Evolutionary conservation across 2,888 invertebrate genomes (phyloP).

Genomic region (Cheilosia urbana): DNA sequence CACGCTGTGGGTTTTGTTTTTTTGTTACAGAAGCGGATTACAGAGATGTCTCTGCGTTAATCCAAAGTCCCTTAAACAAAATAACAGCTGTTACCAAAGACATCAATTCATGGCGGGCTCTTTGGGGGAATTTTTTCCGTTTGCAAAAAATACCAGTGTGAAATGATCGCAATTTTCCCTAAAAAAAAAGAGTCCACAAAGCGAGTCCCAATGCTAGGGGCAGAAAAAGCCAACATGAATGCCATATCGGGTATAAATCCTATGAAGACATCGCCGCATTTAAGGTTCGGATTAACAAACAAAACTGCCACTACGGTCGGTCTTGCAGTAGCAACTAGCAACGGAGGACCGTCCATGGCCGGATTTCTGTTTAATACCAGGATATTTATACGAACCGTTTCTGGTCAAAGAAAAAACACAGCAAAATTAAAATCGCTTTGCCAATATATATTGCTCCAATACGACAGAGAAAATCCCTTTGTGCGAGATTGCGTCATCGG

Average conservation of each 20-base stretch:
- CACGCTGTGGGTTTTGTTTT: too few species aligned
- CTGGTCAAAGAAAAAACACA: constrained; percentile 17
- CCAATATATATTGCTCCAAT: constrained; percentile 65
- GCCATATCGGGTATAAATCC: constrained; percentile 54
- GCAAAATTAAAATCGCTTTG: constrained; percentile 34
- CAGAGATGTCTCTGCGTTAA: constrained; percentile 15
- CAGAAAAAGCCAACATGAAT: constrained; percentile 43
- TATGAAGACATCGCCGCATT: constrained; percentile 66
- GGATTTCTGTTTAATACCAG: constrained; percentile 66
- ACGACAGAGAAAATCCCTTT: constrained; percentile 72
- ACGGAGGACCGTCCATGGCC: constrained; percentile 22
- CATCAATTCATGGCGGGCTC: constrained; percentile 7
- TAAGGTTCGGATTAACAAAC: constrained; percentile 70
- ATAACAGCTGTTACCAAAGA: constrained; percentile 24
- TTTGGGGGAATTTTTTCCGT: constrained; percentile 8
- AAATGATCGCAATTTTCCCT: constrained; percentile 42
- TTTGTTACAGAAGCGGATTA: constrained; percentile 24
- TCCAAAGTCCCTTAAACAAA: constrained; percentile 1
- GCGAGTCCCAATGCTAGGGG: constrained; percentile 28
- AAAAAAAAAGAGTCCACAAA: constrained; percentile 34
- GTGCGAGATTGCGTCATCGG: constrained; percentile 51
- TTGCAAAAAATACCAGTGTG: constrained; percentile 37
- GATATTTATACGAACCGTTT: constrained; percentile 62
- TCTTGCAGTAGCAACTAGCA: constrained; percentile 7
- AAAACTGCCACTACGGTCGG: constrained; percentile 41